Evolutionary conservation across 2,888 invertebrate genomes (phyloP), one percentile per base, ranked within the genome.

Genomic region (Xestia rhomboidea): DNA sequence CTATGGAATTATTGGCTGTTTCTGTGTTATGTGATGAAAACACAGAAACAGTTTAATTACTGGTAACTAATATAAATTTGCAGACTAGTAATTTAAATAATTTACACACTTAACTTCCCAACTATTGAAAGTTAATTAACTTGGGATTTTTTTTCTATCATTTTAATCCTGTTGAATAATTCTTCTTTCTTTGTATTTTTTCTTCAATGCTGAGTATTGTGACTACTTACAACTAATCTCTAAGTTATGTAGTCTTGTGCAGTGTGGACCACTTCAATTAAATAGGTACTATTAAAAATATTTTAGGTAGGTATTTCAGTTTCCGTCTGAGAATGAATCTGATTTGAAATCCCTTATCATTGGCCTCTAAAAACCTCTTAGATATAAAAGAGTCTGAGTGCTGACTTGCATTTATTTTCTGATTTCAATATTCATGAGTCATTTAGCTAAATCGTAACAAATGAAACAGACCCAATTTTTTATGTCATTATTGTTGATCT

Each of bases 341-440:
- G n/a, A 64, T 41, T 64, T 13, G 15, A 38, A 76, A 27, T 75
- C 8, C 15, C 15, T 11, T 60, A 27, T 30, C 38, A 41, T 49
- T 76, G 18, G 10, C 30, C 13, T 18, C 57, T 38, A 38, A 24
- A 46, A 34, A 46, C 70, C 34, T 15, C 34, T 4, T 6, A 21
- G 3, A 34, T 3, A 30, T 57, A 15, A 60, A 15, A 4, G 1
- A 30, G 7, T 60, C 30, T 15, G 24, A 79, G n/a, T 68, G 41
- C n/a, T 82, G 67, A 82, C 67, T 75, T 82, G 67, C 46, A 46
- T 62, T 38, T 24, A 21, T 75, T 46, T 34, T 60, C 38, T 44
- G 21, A 63, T 54, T 63, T 44, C 11, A 81, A 62, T 67, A 76
- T 51, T 44, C 44, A 62, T 13, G n/a, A 67, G 51, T 62, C 38